phyloP scores from a whole-genome alignment of 2,888 invertebrate genomes.

The Meliscaeva auricollis region DNA sequence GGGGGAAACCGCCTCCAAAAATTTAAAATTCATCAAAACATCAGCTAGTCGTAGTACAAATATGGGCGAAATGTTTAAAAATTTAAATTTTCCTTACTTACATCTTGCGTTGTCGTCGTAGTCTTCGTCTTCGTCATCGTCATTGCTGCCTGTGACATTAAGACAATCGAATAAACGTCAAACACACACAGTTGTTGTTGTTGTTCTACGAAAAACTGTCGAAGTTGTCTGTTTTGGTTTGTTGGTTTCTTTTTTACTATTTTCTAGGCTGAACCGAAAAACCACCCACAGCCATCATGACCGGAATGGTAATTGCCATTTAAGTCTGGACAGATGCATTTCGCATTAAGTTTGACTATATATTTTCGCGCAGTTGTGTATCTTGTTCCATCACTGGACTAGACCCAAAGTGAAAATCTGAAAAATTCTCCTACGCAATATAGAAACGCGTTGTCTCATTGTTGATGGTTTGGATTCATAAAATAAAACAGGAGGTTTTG shows the following conservation, averaged over 20 bases:
- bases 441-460: slow-evolving; percentile 2
- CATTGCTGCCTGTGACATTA: slow-evolving; percentile 22
- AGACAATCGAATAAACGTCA: slow-evolving; percentile 41
- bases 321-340: slow-evolving; percentile 59
- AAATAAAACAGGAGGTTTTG: slow-evolving; percentile 10
- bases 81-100: slow-evolving; percentile 33
- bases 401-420: slow-evolving; percentile 63
- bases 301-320: slow-evolving; percentile 71
- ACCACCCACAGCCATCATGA: slow-evolving; percentile 66
- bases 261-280: slow-evolving; percentile 56
- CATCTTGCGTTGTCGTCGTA: not conserved
- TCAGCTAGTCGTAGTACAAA: slow-evolving; percentile 39
- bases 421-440: slow-evolving; percentile 42
- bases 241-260: slow-evolving; percentile 9
- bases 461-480: slow-evolving; percentile 1
- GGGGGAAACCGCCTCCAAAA: slow-evolving; percentile 39
- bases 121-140: not conserved
- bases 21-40: slow-evolving; percentile 13
- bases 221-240: slow-evolving; percentile 34
- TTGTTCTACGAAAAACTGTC: slow-evolving; percentile 39
- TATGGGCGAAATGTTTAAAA: slow-evolving; percentile 54
- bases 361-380: slow-evolving; percentile 41
- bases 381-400: slow-evolving; percentile 50
- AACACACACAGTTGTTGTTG: not conserved
- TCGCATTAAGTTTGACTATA: slow-evolving; percentile 17